A percentile compares a stretch with the other conserved stretches of the same genome.
phyloP scores from a whole-genome alignment of 2,888 invertebrate species.

The Drosophila nigricruria region DNA sequence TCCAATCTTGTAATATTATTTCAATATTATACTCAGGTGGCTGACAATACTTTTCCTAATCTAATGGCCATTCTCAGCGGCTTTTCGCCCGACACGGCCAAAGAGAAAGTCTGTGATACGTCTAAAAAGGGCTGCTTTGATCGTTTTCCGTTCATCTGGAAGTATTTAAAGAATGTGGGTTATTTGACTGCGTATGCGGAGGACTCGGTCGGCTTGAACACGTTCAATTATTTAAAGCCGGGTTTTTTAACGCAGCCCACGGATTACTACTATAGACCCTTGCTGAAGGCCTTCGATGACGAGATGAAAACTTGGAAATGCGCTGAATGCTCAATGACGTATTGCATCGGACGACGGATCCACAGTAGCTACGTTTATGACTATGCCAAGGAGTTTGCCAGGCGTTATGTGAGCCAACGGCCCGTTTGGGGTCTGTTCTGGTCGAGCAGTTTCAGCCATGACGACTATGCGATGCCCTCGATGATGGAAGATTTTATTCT shows the following conservation, averaged over 20 bases:
- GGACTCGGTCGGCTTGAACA: constrained; percentile 87
- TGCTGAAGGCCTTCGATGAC: constrained; percentile 88
- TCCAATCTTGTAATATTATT: background rate
- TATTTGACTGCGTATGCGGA: constrained; percentile 92
- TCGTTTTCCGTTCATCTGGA: constrained; percentile 91
- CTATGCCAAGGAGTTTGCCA: constrained; percentile 88
- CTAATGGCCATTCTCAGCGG: constrained; percentile 92
- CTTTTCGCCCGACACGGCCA: constrained; percentile 85
- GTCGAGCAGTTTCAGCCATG: constrained; percentile 91
- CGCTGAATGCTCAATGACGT: constrained; percentile 74
- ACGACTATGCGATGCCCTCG: constrained; percentile 88
- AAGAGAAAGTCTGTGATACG: constrained; percentile 85
- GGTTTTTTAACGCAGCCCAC: constrained; percentile 90
- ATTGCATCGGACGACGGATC: constrained; percentile 87
- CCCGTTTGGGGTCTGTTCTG: constrained; percentile 91
- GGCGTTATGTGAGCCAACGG: constrained; percentile 86
- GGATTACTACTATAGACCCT: constrained; percentile 91
- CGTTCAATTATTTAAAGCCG: constrained; percentile 88
- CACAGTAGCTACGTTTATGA: constrained; percentile 89
- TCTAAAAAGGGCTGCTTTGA: constrained; percentile 87
- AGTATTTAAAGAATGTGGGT: constrained; percentile 88
- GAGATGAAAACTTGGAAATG: constrained; percentile 66
- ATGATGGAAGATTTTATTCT: constrained; percentile 88
- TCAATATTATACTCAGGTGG: constrained; percentile 86
- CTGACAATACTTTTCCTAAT: constrained; percentile 95